Conservation (phyloP, 2,113 vertebrate genomes). For the Seriola aureovittata region DNA sequence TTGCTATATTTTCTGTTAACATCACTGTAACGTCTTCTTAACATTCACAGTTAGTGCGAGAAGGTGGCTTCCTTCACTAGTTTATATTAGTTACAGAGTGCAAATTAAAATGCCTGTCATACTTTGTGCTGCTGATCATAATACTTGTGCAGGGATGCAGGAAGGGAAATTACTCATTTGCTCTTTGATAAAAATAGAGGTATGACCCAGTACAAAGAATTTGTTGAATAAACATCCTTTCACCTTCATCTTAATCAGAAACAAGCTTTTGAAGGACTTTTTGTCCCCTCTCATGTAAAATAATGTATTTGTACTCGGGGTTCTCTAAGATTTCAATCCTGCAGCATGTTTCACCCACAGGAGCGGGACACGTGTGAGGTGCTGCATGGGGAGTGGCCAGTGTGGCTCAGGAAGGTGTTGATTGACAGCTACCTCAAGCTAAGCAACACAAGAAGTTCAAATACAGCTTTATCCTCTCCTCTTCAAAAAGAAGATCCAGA, state of each 20-base stretch:
- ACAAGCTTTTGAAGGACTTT: slow-evolving; percentile 32
- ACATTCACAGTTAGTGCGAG: slow-evolving; percentile 1
- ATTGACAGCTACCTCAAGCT: slow-evolving; percentile 18
- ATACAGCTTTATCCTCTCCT: background rate
- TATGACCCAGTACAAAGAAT: slow-evolving; percentile 37
- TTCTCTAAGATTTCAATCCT: background rate
- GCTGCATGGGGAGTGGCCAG: background rate
- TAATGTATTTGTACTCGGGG: background rate
- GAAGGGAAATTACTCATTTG: slow-evolving; percentile 49
- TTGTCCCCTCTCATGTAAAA: slow-evolving; percentile 20
- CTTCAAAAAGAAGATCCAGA: slow-evolving; percentile 11
- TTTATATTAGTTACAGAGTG: slow-evolving; percentile 27
- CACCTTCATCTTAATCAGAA: slow-evolving; percentile 38
- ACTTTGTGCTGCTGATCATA: slow-evolving; percentile 37
- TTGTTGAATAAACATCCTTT: slow-evolving; percentile 40
- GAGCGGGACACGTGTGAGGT: slow-evolving; percentile 1
- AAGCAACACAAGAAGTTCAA: background rate
- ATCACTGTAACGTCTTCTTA: background rate
- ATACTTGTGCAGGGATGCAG: slow-evolving; percentile 53
- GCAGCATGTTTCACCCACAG: background rate
- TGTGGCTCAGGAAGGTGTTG: slow-evolving; percentile 2
- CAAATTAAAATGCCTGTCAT: slow-evolving; percentile 62
- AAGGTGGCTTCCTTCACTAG: background rate
- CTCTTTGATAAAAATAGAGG: slow-evolving; percentile 44
- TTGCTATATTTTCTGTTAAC: background rate